phyloP scores from a whole-genome alignment of 2,888 invertebrate species.

The Tenthredo notha region DNA sequence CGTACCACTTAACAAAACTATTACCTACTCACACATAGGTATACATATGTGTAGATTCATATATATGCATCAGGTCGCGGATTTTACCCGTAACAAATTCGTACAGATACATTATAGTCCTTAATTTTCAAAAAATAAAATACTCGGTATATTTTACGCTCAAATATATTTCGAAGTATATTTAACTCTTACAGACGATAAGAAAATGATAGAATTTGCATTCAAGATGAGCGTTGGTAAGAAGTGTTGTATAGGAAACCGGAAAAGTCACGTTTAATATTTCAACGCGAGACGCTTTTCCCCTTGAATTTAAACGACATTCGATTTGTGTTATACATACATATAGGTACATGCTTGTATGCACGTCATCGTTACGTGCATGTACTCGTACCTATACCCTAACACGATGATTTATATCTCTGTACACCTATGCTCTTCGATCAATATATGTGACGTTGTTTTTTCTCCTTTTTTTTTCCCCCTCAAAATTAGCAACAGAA shows the following conservation, averaged over 20 bases:
- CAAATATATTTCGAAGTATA: not conserved
- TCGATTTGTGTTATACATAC: slow-evolving; percentile 29
- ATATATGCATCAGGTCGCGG: not conserved
- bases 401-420: not conserved
- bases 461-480: not conserved
- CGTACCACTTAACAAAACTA: not conserved
- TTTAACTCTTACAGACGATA: not conserved
- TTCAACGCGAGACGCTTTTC: not conserved
- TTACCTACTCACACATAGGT: slow-evolving; percentile 2
- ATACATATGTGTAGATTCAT: not conserved
- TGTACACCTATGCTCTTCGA: not conserved
- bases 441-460: not conserved
- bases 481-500: not conserved
- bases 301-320: slow-evolving; percentile 43
- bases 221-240: slow-evolving; percentile 11
- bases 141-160: too few relatives aligned
- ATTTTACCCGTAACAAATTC: too few relatives aligned
- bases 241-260: slow-evolving; percentile 10
- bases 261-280: not conserved
- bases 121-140: too few relatives aligned
- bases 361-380: slow-evolving; percentile 11
- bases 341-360: not conserved
- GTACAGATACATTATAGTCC: too few relatives aligned
- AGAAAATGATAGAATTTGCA: slow-evolving; percentile 9
- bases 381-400: not conserved